Conservation (phyloP, 2,113 vertebrate genomes). For the Corythoichthys haematopterus region DNA sequence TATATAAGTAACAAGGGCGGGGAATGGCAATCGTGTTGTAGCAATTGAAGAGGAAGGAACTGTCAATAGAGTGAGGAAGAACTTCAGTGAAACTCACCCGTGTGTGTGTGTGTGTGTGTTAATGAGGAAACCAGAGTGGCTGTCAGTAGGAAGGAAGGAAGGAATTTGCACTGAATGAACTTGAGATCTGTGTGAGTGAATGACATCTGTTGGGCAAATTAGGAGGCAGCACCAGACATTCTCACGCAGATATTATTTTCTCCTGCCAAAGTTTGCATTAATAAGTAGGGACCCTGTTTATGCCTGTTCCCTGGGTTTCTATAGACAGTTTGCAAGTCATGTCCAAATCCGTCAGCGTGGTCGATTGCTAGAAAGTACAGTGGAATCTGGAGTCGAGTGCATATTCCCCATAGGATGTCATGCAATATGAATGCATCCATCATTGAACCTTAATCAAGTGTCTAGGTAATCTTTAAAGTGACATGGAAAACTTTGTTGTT, state of each 20-base stretch:
- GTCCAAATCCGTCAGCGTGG: not conserved
- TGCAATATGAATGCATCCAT: not conserved
- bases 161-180: slow-evolving; percentile 70
- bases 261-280: slow-evolving; percentile 33
- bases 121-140: slow-evolving; percentile 62
- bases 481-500: too few relatives aligned
- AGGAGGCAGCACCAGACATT: slow-evolving; percentile 36
- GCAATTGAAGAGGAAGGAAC: slow-evolving; percentile 26
- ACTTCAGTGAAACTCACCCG: not conserved
- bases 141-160: slow-evolving; percentile 64
- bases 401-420: not conserved
- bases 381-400: not conserved
- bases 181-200: slow-evolving; percentile 60
- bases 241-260: slow-evolving; percentile 62
- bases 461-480: not conserved
- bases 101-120: slow-evolving; percentile 19
- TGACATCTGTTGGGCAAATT: slow-evolving; percentile 68
- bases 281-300: slow-evolving; percentile 16
- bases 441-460: not conserved
- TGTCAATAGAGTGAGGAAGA: slow-evolving; percentile 6
- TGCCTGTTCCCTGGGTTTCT: slow-evolving; percentile 15
- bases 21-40: not conserved
- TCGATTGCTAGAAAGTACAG: not conserved
- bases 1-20: too few relatives aligned
- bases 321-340: not conserved